phyloP scores from a whole-genome alignment of 2,888 invertebrate genomes.

The Noctua janthe region DNA sequence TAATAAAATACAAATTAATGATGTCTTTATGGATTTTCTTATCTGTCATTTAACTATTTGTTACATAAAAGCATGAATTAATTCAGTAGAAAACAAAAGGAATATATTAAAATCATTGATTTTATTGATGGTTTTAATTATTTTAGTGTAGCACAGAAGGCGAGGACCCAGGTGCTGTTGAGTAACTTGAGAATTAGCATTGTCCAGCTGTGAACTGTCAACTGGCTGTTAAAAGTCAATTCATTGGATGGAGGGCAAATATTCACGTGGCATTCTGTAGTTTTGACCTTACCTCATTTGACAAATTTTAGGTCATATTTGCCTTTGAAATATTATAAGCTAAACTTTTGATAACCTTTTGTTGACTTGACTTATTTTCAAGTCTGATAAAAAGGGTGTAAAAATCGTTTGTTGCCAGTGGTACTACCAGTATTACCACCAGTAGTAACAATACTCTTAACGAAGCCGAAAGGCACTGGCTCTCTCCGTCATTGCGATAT shows the following conservation, averaged over 20 bases:
- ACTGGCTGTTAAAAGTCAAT: not conserved
- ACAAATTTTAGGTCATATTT: not conserved
- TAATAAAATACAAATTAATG: not conserved
- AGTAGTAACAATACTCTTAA: too few relatives aligned
- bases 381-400: not conserved
- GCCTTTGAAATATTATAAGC: not conserved
- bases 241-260: not conserved
- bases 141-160: not conserved
- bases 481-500: too few relatives aligned
- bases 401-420: too few relatives aligned
- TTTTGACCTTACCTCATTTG: not conserved
- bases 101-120: not conserved
- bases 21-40: not conserved
- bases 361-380: not conserved
- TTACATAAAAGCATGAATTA: not conserved
- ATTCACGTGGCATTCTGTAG: not conserved
- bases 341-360: not conserved
- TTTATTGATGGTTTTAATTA: not conserved
- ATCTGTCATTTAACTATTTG: not conserved
- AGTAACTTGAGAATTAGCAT: not conserved
- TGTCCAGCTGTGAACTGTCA: not conserved
- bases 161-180: not conserved
- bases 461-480: too few relatives aligned
- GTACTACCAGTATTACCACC: too few relatives aligned
- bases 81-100: not conserved